Conservation (phyloP, 2,888 invertebrate genomes). For the Quadroppia sp. region DNA sequence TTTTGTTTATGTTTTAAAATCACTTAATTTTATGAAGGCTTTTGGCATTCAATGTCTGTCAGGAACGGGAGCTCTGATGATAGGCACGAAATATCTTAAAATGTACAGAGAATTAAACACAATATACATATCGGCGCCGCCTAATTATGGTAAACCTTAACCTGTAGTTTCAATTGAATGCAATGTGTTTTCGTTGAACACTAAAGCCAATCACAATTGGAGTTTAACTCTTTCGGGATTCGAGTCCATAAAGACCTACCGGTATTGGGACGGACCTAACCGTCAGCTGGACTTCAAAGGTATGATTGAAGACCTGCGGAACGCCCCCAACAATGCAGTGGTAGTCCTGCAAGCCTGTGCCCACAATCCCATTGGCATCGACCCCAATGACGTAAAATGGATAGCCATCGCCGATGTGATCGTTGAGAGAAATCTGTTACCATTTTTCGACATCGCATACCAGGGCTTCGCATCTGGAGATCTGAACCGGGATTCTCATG, state of each 20-base stretch:
- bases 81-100: conserved; percentile 82
- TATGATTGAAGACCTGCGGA: conserved; percentile 67
- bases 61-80: conserved; percentile 85
- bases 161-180: background rate
- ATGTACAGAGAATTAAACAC: conserved; percentile 58
- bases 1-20: no score
- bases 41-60: conserved; percentile 88
- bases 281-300: conserved; percentile 71
- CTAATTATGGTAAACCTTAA: conserved; percentile 77
- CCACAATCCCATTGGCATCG: conserved; percentile 97
- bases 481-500: conserved; percentile 83
- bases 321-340: conserved; percentile 76
- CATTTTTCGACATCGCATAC: conserved; percentile 90
- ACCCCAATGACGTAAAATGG: conserved; percentile 93
- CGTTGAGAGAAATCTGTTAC: conserved; percentile 74
- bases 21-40: conserved; percentile 60
- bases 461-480: conserved; percentile 97
- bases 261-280: conserved; percentile 81
- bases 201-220: conserved; percentile 79
- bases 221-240: conserved; percentile 83
- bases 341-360: conserved; percentile 93
- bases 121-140: conserved; percentile 79
- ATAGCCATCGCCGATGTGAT: conserved; percentile 77
- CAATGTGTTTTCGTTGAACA: conserved; percentile 1
- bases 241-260: conserved; percentile 70